A percentile compares a stretch with the other conserved stretches of the same genome.
Evolutionary conservation across 2,113 vertebrate species (phyloP).

Genomic region (Chionomys nivalis): DNA sequence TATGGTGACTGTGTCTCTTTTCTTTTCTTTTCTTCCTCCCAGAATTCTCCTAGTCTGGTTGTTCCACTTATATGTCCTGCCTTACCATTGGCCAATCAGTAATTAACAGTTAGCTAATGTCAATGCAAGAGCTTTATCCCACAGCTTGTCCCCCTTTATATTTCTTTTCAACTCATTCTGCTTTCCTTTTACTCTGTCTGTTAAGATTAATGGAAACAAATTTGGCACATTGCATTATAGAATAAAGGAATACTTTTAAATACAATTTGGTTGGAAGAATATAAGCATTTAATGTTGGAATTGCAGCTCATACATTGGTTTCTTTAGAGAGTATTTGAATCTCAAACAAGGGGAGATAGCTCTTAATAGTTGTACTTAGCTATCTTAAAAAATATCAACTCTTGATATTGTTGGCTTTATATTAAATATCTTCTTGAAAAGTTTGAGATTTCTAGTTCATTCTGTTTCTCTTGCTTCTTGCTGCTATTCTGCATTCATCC

Average conservation of each 20-base stretch:
- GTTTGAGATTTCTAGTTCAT: background rate
- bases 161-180: too few species aligned
- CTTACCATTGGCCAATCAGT: too few species aligned
- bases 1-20: too few species aligned
- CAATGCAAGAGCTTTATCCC: too few species aligned
- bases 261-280: background rate
- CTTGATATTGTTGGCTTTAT: background rate
- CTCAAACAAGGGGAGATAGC: background rate
- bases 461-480: background rate
- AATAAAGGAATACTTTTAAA: background rate
- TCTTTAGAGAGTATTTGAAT: background rate
- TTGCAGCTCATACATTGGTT: background rate
- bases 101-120: too few species aligned
- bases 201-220: background rate
- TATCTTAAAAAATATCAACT: background rate
- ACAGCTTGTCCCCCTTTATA: too few species aligned
- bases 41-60: too few species aligned
- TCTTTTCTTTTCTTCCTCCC: too few species aligned
- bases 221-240: background rate
- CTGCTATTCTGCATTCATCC: fast-evolving
- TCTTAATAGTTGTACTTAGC: background rate
- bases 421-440: background rate
- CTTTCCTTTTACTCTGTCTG: background rate
- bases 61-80: too few species aligned
- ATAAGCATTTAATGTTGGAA: background rate